These are phyloP conservation scores for Gorsachius goisagi DNA, from an alignment of 2,113 vertebrate species.

Conservation along the genomic window DNA sequence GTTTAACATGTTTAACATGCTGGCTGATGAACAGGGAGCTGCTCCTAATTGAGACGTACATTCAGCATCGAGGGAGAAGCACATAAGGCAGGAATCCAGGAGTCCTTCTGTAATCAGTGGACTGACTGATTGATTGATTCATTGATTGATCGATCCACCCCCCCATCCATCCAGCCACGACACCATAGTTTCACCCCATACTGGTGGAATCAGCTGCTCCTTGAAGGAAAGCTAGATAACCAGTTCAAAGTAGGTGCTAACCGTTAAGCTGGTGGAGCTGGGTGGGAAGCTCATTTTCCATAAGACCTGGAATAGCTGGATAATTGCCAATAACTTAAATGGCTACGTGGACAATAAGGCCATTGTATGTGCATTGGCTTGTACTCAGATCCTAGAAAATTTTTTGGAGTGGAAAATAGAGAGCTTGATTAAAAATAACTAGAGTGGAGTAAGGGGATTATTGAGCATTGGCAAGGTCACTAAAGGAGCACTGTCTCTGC, in stretches of 20 bases:
- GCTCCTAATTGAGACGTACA: neutral
- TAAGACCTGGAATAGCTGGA: neutral
- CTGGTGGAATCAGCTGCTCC: neutral
- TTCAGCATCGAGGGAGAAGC: neutral
- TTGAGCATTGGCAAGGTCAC: neutral
- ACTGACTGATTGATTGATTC: too few species aligned
- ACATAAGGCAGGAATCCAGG: neutral
- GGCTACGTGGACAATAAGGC: neutral
- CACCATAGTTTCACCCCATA: neutral
- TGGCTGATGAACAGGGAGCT: neutral
- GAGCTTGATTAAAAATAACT: neutral
- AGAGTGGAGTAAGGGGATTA: neutral
- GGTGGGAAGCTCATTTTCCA: neutral
- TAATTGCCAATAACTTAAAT: neutral
- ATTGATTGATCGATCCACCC: accelerated
- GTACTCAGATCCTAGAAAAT: neutral
- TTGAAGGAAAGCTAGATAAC: neutral
- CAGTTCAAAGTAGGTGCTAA: neutral
- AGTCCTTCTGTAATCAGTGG: neutral
- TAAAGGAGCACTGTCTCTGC: neutral
- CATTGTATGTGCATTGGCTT: neutral
- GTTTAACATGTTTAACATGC: too few species aligned
- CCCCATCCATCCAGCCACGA: neutral
- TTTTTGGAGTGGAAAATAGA: neutral
- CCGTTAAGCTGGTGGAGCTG: neutral